Evolutionary conservation across 2,888 invertebrate genomes (phyloP), one percentile per base, ranked within the genome.

Genomic region (Mesochorus sp.): DNA sequence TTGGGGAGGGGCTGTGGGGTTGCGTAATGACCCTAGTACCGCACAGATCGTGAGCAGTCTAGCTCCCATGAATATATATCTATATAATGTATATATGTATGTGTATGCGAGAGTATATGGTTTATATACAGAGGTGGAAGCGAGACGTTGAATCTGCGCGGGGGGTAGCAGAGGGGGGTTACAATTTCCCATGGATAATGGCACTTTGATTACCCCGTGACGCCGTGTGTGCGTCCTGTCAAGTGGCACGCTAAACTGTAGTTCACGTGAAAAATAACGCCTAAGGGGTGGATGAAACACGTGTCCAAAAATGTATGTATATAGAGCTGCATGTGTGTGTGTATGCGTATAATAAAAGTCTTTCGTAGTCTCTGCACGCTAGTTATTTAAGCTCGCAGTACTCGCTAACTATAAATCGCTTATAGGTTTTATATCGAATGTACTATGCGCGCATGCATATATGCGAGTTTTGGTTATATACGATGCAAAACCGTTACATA

Each of bases 141-240:
- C 47, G 71, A 73, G 70, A 74, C 51, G 34, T 51, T 59, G 53
- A 26, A 64, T 72, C 55, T 24, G 39, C 12, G 42, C 37, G 49
- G 70, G 64, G 53, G 75, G 59, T 70, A 74, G 67, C 24, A 72
- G 73, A 62, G 71, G 67, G 80, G 83, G 87, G 88, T 86, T 86
- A 88, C 86, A 85, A 89, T 89, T 90, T 90, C 89, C 89, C 89
- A 89, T 89, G 89, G 89, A 89, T 90, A 90, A 90, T 89, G 87
- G 89, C 85, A 88, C 89, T 90, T 90, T 90, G 89, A 90, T 90
- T 90, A 89, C 88, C 85, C 87, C 86, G 88, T 87, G 88, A 88
- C 88, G 88, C 85, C 86, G 85, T 85, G 85, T 51, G 71, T 62
- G 61, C 85, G 86, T 86, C 83, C 85, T 85, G 86, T 89, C 88